Evolutionary conservation across 1,140 invertebrate species (phyloP), one percentile per base, ranked within the genome.

Genomic region (Drosophila orena): DNA sequence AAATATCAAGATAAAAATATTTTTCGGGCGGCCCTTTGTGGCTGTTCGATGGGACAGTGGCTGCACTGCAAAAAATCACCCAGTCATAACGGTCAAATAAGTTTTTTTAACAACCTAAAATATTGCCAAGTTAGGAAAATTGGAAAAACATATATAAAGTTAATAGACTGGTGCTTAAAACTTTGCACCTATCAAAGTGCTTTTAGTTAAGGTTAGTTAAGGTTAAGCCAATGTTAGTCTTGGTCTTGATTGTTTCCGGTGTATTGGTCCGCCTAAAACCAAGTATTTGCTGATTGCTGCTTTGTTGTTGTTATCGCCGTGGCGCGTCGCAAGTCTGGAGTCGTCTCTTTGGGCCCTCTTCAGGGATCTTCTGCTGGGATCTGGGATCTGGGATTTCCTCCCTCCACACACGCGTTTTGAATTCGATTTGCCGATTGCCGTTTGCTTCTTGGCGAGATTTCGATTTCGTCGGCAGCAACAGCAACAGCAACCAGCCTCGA

Each of bases 1-100:
- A 76, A 79, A 84, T 90, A 88, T 88, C 84, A 88, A 88, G 84
- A 88, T 88, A 89, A 88, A 88, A 89, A 89, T 88, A 88, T 88
- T 89, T 71, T 79, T 88, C 66, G 64, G 62, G 57, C 60, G 70
- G 84, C 76, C 79, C 84, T 88, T 88, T 89, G 81, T 76, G 69
- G 66, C 66, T 52, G 5, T 35, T 46, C 44, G 46, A 37, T 68
- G 49, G 83, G 60, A 86, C 81, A 78, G 83, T 75, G 79, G 74
- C 43, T 66, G 24, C 60, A 68, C 64, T 37, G 37, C 8, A 8
- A 30, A 30, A 30, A 10, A 30, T 10, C 7, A 30, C 30, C 7
- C 30, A 30, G 7, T 30, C 30, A 30, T 30, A 30, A 30, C 2
- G 30, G 8, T 30, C 30, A 30, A 30, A 30, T 30, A 3, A 10